Conservation (phyloP, 2,797 vertebrate species). For the Sebastes variabilis region DNA sequence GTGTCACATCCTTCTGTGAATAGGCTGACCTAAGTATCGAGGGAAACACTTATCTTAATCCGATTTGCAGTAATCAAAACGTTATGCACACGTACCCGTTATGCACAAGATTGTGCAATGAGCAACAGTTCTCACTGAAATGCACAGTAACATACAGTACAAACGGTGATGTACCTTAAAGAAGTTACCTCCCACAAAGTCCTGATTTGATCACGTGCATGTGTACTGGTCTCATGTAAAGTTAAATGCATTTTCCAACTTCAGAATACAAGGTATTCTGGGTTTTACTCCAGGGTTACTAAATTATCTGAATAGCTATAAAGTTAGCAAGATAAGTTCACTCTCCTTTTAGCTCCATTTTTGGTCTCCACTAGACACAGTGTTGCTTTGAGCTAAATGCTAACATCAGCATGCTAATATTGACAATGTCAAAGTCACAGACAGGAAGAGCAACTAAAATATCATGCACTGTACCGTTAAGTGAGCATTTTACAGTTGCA, state of each 20-base stretch:
- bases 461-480: neutral
- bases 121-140: neutral
- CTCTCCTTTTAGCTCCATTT: too few species aligned
- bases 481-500: too few species aligned
- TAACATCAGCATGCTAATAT: neutral
- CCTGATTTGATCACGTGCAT: neutral
- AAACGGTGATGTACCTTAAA: neutral
- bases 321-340: neutral
- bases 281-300: neutral
- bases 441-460: neutral
- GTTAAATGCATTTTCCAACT: neutral
- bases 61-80: conserved; percentile 29
- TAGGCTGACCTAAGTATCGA: neutral
- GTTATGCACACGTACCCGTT: neutral
- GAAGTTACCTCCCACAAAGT: neutral
- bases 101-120: neutral
- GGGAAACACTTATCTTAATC: conserved; percentile 7
- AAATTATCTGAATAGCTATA: neutral
- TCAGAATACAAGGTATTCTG: neutral
- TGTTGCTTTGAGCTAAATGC: neutral
- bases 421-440: neutral
- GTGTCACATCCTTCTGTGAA: neutral
- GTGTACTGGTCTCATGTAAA: neutral
- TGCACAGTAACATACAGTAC: neutral
- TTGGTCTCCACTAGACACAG: too few species aligned